Evolutionary conservation across 2,113 vertebrate genomes (phyloP).

Genomic region (Zeus faber): DNA sequence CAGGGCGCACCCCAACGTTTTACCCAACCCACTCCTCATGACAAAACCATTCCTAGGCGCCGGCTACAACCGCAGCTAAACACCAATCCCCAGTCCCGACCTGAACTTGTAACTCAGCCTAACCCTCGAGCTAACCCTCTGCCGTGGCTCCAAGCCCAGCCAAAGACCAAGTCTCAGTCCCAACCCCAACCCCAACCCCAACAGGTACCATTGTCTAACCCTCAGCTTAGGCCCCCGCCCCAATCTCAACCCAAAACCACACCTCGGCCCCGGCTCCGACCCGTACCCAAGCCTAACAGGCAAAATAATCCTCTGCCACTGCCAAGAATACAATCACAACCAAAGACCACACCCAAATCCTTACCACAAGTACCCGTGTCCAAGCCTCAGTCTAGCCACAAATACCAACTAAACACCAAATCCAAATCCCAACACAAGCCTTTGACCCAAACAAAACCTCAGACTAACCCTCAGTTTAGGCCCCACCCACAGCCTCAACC

Average conservation of each 20-base stretch:
- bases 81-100: conserved; percentile 10
- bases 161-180: conserved; percentile 15
- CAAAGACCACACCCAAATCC: conserved; percentile 2
- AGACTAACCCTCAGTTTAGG: conserved; percentile 1
- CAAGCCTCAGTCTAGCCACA: neutral
- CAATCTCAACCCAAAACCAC: conserved; percentile 5
- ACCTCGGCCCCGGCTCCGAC: too few relatives aligned
- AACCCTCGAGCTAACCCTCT: too few relatives aligned
- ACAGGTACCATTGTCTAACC: neutral
- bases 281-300: neutral
- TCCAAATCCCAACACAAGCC: conserved; percentile 1
- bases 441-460: conserved; percentile 9
- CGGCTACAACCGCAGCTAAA: neutral
- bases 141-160: too few relatives aligned
- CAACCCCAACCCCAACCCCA: conserved; percentile 2
- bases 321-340: too few relatives aligned
- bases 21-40: neutral
- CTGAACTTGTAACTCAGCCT: neutral
- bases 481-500: too few relatives aligned
- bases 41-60: neutral
- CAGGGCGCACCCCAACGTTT: neutral
- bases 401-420: conserved; percentile 16
- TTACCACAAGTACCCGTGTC: neutral
- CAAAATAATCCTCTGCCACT: too few relatives aligned
- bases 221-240: neutral